These are phyloP conservation scores for Epizoanthus stellaris DNA, from an alignment of 92 coral and sea anemone species.

Conservation along the genomic window DNA sequence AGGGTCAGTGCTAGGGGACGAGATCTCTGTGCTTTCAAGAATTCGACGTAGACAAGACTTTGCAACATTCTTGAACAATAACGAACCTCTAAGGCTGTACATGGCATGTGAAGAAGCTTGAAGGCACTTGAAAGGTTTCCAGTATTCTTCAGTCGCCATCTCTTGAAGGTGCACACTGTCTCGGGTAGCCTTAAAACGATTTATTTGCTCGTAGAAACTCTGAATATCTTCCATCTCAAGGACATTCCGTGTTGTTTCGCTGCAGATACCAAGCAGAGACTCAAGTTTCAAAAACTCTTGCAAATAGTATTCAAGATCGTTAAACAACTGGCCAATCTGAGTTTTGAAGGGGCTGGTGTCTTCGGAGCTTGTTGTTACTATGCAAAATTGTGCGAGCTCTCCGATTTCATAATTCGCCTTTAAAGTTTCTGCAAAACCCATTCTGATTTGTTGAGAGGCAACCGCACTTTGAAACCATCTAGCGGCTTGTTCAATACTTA, in stretches of 20 bases:
- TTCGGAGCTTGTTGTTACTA: not conserved
- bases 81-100: not conserved
- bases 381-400: not conserved
- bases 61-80: conserved; percentile 24
- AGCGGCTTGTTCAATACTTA: not conserved
- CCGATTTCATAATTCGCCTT: not conserved
- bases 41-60: not conserved
- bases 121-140: conserved; percentile 17
- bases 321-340: conserved; percentile 3
- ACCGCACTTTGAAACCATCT: conserved; percentile 4
- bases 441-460: not conserved
- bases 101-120: conserved; percentile 7
- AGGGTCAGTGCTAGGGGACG: not conserved
- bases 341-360: not conserved
- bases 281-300: not conserved
- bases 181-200: not conserved
- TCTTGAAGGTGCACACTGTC: not conserved
- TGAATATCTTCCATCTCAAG: not conserved
- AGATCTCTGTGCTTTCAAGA: not conserved
- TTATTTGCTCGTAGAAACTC: not conserved
- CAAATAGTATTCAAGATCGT: not conserved
- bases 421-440: not conserved
- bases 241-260: not conserved
- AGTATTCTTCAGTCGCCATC: conserved; percentile 15
- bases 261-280: conserved; percentile 3